Evolutionary conservation across 2,888 invertebrate species (phyloP).

Genomic region (Nephrotoma appendiculata): DNA sequence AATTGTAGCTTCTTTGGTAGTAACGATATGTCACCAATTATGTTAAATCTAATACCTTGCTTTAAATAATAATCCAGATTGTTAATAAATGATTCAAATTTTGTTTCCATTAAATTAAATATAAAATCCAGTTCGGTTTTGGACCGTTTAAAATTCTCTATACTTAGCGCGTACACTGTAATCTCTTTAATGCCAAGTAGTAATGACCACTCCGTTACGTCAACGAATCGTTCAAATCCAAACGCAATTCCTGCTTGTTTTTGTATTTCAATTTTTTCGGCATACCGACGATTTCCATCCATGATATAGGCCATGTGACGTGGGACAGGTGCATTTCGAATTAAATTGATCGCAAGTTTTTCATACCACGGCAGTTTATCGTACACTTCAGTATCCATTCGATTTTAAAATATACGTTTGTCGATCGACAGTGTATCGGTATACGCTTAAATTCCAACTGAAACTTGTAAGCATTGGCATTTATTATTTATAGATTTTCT

Average conservation of each 20-base stretch:
- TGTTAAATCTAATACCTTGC: slow-evolving; percentile 70
- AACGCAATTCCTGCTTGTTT: slow-evolving; percentile 68
- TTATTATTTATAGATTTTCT: no score
- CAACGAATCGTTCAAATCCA: slow-evolving; percentile 69
- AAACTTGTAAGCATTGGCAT: no score
- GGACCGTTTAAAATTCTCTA: slow-evolving; percentile 93
- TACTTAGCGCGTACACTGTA: slow-evolving; percentile 97
- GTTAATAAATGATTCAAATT: slow-evolving; percentile 63
- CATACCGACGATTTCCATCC: slow-evolving; percentile 95
- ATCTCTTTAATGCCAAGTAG: slow-evolving; percentile 87
- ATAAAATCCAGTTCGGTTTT: slow-evolving; percentile 79
- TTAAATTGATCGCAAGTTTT: slow-evolving; percentile 52
- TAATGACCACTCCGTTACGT: slow-evolving; percentile 69
- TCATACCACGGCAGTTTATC: slow-evolving; percentile 58
- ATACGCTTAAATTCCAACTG: no score
- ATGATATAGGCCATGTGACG: slow-evolving; percentile 93
- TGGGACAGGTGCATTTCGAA: slow-evolving; percentile 73
- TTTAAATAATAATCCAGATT: slow-evolving; percentile 71
- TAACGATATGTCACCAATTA: slow-evolving; percentile 71
- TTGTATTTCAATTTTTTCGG: slow-evolving; percentile 59
- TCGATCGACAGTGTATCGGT: no score
- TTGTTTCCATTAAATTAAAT: slow-evolving; percentile 74
- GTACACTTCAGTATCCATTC: slow-evolving; percentile 19
- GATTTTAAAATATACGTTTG: no score
- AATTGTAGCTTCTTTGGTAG: slow-evolving; percentile 43